Percentiles rank a stretch among this genome's conserved stretches.
These are phyloP conservation scores for Yasuhikotakia modesta DNA, from an alignment of 2,797 vertebrate species.

Conservation along the genomic window DNA sequence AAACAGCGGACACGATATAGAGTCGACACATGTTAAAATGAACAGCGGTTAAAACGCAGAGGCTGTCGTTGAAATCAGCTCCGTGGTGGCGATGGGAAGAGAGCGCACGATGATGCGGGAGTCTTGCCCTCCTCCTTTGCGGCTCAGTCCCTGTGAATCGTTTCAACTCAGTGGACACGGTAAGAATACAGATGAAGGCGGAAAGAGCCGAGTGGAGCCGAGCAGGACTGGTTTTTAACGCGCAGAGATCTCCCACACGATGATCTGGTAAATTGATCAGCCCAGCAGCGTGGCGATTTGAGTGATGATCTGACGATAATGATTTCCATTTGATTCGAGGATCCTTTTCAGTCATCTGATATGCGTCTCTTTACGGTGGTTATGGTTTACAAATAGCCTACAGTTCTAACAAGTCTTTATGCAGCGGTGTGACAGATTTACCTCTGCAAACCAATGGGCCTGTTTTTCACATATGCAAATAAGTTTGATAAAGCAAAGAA, in stretches of 20 bases:
- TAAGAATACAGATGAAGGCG: slow-evolving; percentile 68
- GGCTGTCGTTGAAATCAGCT: slow-evolving; percentile 30
- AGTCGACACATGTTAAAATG: slow-evolving; percentile 47
- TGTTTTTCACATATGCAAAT: too few relatives aligned
- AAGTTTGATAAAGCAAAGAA: too few relatives aligned
- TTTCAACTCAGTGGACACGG: slow-evolving; percentile 62
- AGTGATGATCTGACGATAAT: not conserved
- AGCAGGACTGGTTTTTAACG: slow-evolving; percentile 23
- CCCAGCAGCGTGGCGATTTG: not conserved
- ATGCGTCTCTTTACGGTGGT: not conserved
- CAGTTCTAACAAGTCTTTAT: not conserved
- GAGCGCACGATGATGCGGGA: slow-evolving; percentile 51
- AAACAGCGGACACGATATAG: slow-evolving; percentile 62
- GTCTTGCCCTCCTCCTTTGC: slow-evolving; percentile 62
- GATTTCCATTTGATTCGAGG: not conserved
- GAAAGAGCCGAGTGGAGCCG: slow-evolving; percentile 60
- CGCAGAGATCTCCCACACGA: not conserved
- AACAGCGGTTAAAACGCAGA: slow-evolving; percentile 18
- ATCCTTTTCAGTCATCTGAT: not conserved
- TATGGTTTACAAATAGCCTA: not conserved
- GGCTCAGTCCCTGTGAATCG: slow-evolving; percentile 71
- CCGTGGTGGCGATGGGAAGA: slow-evolving; percentile 27
- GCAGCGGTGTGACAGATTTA: not conserved
- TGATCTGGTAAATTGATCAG: not conserved
- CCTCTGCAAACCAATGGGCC: not conserved